These are phyloP conservation scores for Drosophila quinaria DNA, from an alignment of 2,888 invertebrate species.

Conservation along the genomic window DNA sequence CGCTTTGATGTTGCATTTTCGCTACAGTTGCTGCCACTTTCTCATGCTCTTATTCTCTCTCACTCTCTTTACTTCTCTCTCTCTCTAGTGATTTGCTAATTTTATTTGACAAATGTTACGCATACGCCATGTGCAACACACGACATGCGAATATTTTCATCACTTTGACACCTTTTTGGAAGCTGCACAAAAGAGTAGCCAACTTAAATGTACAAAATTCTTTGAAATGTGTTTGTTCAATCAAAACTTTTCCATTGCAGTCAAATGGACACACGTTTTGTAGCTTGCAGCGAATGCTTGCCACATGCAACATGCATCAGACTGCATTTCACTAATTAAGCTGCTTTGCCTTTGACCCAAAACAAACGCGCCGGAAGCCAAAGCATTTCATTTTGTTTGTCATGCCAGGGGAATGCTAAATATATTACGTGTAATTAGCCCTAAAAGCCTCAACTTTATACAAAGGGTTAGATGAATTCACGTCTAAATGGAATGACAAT, in stretches of 20 bases:
- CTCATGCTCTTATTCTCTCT: not conserved
- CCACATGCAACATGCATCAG: constrained; percentile 11
- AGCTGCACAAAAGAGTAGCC: not conserved
- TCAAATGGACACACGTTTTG: not conserved
- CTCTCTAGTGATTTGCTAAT: constrained; percentile 20
- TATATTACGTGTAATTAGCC: constrained; percentile 19
- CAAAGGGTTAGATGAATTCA: not conserved
- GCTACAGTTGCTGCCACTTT: constrained; percentile 20
- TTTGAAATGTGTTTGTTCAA: not conserved
- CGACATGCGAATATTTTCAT: not conserved
- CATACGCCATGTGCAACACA: constrained; percentile 25
- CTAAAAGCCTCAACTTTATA: not conserved
- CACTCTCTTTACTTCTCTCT: not conserved
- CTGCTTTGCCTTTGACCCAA: constrained; percentile 34
- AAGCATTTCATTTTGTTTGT: constrained; percentile 22
- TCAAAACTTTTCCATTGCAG: not conserved
- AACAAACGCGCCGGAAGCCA: constrained; percentile 21
- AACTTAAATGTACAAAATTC: not conserved
- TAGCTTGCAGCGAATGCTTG: constrained; percentile 9
- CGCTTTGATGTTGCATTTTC: constrained; percentile 37
- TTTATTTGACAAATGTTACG: constrained; percentile 34
- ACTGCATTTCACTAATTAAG: constrained; percentile 47
- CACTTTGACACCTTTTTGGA: constrained; percentile 6
- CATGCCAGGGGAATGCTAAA: not conserved
- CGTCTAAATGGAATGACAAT: not conserved